These are phyloP conservation scores for Stichodactyla helianthus DNA, from an alignment of 64 coral and sea anemone genomes.

Conservation along the genomic window DNA sequence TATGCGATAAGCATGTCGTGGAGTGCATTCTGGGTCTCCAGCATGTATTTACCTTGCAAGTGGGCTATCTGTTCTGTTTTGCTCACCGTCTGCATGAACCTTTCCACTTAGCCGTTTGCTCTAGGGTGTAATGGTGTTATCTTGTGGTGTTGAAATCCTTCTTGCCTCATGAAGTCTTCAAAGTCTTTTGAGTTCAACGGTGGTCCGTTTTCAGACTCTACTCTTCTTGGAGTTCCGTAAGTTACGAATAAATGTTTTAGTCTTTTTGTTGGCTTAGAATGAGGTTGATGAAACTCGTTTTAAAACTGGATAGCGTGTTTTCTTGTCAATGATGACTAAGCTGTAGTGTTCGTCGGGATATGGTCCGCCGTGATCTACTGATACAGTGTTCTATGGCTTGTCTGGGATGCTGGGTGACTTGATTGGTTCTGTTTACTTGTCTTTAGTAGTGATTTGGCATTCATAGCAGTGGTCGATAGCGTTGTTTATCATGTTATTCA, in stretches of 20 bases:
- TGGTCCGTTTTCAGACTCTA: not conserved
- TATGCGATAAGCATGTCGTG: conserved; percentile 34
- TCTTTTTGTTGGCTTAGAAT: not conserved
- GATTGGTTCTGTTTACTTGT: no score
- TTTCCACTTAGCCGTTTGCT: conserved; percentile 18
- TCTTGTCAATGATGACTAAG: conserved; percentile 15
- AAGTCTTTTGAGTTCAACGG: conserved; percentile 13
- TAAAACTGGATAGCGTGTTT: conserved; percentile 22
- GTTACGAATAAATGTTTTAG: no score
- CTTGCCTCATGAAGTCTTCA: conserved; percentile 3
- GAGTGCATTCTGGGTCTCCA: not conserved
- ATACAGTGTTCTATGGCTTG: no score
- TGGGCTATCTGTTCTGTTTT: conserved; percentile 33
- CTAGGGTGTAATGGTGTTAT: not conserved
- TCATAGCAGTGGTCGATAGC: not conserved
- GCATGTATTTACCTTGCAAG: conserved; percentile 7
- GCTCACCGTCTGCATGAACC: conserved; percentile 35
- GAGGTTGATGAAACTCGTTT: conserved; percentile 9
- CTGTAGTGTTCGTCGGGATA: not conserved
- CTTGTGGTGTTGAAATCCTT: no score
- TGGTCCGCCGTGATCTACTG: no score
- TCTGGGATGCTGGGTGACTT: no score
- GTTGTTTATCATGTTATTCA: not conserved
- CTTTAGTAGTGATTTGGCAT: no score
- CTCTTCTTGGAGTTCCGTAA: no score